Conservation (phyloP, 2,888 invertebrate genomes). For the Notodonta ziczac region DNA sequence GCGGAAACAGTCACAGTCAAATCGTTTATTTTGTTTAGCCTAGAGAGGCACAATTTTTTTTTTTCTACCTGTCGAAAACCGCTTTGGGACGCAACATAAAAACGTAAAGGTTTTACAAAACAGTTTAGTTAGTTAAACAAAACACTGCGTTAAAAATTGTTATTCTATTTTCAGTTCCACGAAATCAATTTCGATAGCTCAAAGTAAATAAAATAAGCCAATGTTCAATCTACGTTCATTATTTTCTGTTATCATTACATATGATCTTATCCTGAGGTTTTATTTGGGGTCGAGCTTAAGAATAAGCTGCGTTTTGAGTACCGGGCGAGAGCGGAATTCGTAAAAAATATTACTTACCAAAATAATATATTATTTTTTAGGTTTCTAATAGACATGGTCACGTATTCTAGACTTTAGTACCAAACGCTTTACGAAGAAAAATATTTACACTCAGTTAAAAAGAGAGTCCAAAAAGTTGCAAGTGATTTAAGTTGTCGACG, state of each 20-base stretch:
- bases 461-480: no score
- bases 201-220: constrained; percentile 10
- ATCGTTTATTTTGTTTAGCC: no score
- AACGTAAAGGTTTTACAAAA: not conserved
- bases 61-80: no score
- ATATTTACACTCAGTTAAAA: no score
- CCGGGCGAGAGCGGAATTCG: not conserved
- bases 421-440: no score
- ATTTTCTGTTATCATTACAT: constrained; percentile 16
- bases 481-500: no score
- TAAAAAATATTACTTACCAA: not conserved
- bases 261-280: constrained; percentile 4
- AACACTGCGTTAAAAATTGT: not conserved
- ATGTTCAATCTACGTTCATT: constrained; percentile 11
- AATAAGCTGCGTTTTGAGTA: not conserved
- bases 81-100: no score
- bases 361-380: no score
- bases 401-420: no score
- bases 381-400: no score
- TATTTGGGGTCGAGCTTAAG: constrained; percentile 2
- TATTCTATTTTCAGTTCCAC: constrained; percentile 15
- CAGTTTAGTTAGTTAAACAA: not conserved
- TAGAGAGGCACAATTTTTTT: no score
- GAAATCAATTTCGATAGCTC: constrained; percentile 10
- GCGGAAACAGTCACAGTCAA: no score